Base-by-base conservation (phyloP, 1,140 invertebrate genomes). In the Antheraea pernyi region DNA sequence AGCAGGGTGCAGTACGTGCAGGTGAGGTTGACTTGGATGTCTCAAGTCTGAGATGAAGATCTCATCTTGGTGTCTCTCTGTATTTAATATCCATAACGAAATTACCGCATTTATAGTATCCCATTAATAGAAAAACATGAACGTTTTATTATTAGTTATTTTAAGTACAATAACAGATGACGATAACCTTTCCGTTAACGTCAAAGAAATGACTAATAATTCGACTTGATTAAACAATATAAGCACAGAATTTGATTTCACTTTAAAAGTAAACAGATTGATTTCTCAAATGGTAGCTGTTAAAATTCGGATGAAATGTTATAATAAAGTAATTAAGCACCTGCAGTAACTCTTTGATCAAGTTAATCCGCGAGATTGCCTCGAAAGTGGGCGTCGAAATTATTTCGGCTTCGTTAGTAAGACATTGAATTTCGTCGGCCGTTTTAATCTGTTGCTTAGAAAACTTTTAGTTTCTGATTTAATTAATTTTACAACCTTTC, bases 301-400 rank as follows among this genome's bases (percentile, higher is more conserved):
- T 53, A 53, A 53, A 53, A 53, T 53, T 53, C 46, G 6, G 16
- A 53, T 53, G 6, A 53, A 53, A 53, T n/a, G 46, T 53, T 53
- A 53, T 1, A 53, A 53, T 53, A 53, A 53, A 53, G 46, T 53
- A 53, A 53, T 53, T 53, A 53, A 53, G 46, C 46, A 61, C 60
- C 19, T 19, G 60, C 19, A 61, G 60, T 22, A 61, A 22, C 60
- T 36, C 60, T 61, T 65, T 65, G 64, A 65, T 65, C 19, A 48
- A 65, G 8, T 48, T 65, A 65, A 48, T 65, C 64, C 64, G 9
- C 19, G 64, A 65, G 39, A 65, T 65, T 65, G 37, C 18, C 64
- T 48, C 19, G n/a, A 48, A 42, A 65, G 13, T 39, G 18, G 18
- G 19, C 18, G 39, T 42, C 39, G 18, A 19, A 16, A 16, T 65